Conservation (phyloP, 2,113 vertebrate genomes). For the Gambusia affinis region DNA sequence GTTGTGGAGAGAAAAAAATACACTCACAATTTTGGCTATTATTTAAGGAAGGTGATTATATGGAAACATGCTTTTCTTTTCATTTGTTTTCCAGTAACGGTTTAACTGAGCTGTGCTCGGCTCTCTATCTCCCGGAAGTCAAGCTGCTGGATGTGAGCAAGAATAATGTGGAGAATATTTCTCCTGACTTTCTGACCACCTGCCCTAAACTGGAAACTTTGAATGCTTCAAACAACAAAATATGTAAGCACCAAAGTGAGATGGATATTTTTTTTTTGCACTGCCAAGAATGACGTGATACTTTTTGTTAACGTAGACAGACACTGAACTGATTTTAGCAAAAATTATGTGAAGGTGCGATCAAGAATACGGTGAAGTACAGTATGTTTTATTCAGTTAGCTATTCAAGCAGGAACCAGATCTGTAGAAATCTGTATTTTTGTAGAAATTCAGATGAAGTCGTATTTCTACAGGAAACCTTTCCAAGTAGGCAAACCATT, state of each 20-base stretch:
- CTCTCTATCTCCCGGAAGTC: conserved; percentile 84
- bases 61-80: not conserved
- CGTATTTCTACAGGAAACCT: too few species aligned
- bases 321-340: not conserved
- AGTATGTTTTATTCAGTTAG: too few species aligned
- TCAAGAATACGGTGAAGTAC: not conserved
- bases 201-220: conserved; percentile 89
- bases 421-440: too few species aligned
- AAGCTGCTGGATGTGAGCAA: conserved; percentile 90
- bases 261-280: not conserved
- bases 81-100: conserved; percentile 81
- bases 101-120: conserved; percentile 78
- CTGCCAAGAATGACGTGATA: not conserved
- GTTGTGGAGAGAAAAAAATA: too few species aligned
- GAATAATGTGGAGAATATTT: conserved; percentile 83
- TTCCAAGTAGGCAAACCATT: too few species aligned
- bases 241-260: conserved; percentile 79
- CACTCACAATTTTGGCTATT: too few species aligned
- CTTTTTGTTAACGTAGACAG: not conserved
- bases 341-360: not conserved
- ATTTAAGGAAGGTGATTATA: too few species aligned
- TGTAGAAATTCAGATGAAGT: too few species aligned
- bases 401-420: too few species aligned
- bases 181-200: conserved; percentile 79
- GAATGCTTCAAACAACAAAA: conserved; percentile 85